These are phyloP conservation scores for Phaenicophaeus curvirostris DNA, from an alignment of 2,797 vertebrate species.

Conservation along the genomic window DNA sequence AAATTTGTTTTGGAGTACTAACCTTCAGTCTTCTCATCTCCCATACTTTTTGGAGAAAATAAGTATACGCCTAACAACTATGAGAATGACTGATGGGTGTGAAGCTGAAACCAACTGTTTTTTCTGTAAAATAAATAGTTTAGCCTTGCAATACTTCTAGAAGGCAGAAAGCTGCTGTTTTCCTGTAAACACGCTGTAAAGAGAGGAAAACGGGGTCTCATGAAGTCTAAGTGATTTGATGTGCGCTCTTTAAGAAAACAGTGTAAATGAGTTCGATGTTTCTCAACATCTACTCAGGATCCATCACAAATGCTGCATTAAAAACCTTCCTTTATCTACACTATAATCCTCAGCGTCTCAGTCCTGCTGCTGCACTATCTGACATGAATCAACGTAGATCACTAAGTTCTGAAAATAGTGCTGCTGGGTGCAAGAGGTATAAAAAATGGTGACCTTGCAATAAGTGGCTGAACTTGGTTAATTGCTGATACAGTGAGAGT, in stretches of 20 bases:
- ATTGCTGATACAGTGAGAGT: not conserved
- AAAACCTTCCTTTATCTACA: not conserved
- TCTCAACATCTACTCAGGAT: not conserved
- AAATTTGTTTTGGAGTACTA: conserved; percentile 58
- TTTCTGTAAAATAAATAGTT: conserved; percentile 4
- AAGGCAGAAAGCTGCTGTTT: not conserved
- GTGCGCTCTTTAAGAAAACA: not conserved
- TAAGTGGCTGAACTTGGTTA: not conserved
- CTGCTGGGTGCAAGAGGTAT: not conserved
- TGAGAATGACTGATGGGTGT: not conserved
- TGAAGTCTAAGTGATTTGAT: not conserved
- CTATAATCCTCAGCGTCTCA: not conserved
- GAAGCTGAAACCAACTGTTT: not conserved
- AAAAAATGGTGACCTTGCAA: not conserved
- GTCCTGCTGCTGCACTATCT: not conserved
- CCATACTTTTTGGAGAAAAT: not conserved
- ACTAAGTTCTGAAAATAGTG: not conserved
- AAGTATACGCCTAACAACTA: not conserved
- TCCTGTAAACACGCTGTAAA: not conserved
- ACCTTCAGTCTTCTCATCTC: not conserved
- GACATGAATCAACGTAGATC: not conserved
- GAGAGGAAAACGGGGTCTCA: not conserved
- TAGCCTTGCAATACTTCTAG: not conserved
- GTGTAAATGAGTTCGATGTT: not conserved
- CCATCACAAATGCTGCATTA: not conserved